phyloP scores from a whole-genome alignment of 2,797 vertebrate species.

The Halcyon badia region DNA sequence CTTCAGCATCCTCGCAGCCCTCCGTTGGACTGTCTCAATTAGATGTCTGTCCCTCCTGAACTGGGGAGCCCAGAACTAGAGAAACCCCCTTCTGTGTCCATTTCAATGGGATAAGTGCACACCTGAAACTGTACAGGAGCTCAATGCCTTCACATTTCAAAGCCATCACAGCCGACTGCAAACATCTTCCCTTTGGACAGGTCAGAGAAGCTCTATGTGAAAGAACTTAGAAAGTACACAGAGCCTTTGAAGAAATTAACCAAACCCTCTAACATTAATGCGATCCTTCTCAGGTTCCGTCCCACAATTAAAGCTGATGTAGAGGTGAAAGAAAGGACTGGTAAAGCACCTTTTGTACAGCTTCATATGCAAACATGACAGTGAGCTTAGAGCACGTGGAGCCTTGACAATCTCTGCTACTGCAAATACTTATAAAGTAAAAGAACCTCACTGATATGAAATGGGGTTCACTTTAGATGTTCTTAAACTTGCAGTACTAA shows the following conservation, averaged over 20 bases:
- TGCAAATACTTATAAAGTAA: neutral
- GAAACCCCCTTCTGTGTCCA: neutral
- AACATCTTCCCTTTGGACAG: neutral
- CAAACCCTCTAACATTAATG: neutral
- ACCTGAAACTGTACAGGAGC: neutral
- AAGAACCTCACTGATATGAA: neutral
- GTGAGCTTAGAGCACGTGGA: neutral
- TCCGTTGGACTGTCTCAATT: too few species aligned
- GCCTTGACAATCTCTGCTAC: neutral
- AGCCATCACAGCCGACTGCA: neutral
- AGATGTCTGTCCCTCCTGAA: too few species aligned
- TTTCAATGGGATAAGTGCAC: neutral
- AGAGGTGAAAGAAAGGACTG: neutral
- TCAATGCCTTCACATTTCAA: neutral
- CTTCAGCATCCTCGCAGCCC: too few species aligned
- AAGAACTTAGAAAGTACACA: neutral
- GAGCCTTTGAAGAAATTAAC: neutral
- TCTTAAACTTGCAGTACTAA: neutral
- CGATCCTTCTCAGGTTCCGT: neutral
- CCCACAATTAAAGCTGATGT: neutral
- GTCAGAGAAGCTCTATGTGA: neutral
- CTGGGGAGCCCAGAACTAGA: neutral
- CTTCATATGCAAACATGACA: neutral
- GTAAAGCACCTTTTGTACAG: neutral
- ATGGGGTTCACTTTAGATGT: neutral